phyloP scores from a whole-genome alignment of 2,797 vertebrate species.

The Aphelocoma californica region DNA sequence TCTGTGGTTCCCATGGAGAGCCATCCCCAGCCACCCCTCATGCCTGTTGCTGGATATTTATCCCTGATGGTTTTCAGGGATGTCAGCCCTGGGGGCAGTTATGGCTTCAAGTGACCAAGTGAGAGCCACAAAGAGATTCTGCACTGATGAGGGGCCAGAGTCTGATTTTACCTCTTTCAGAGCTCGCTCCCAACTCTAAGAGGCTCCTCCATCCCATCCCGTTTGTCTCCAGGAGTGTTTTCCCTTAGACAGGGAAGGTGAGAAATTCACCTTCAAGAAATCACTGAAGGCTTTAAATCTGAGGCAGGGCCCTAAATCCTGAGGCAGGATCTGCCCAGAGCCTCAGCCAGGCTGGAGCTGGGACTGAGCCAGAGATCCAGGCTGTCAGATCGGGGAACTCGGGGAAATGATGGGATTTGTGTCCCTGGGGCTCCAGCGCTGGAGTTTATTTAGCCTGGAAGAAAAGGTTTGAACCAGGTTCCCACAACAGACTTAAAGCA shows the following conservation, averaged over 20 bases:
- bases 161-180: background rate
- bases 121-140: background rate
- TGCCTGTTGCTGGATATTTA: background rate
- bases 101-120: rapidly evolving
- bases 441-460: background rate
- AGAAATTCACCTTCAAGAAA: constrained; percentile 15
- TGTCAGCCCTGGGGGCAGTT: background rate
- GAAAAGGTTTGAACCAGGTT: background rate
- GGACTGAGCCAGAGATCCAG: background rate
- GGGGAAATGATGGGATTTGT: rapidly evolving
- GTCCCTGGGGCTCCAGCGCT: background rate
- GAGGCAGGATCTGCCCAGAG: background rate
- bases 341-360: background rate
- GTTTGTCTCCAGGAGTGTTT: background rate
- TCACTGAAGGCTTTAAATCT: background rate
- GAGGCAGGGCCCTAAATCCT: background rate
- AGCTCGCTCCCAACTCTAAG: background rate
- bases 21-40: background rate
- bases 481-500: background rate
- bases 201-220: background rate
- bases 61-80: background rate
- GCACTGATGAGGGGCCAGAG: background rate
- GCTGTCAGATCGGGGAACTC: rapidly evolving
- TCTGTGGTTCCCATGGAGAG: background rate
- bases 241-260: background rate